Evolutionary conservation across 2,888 invertebrate species (phyloP).

Genomic region (Aromia moschata): DNA sequence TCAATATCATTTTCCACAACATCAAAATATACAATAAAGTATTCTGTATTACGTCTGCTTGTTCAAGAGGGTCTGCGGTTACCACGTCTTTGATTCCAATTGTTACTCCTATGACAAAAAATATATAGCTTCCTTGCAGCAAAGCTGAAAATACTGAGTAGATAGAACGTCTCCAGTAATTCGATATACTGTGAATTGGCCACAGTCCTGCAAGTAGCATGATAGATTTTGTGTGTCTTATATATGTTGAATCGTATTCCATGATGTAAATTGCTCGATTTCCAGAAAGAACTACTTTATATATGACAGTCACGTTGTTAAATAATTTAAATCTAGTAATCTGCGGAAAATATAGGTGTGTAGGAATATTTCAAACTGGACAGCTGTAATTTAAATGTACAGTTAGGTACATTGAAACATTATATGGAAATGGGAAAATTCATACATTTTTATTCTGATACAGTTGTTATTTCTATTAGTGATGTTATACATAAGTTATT

Average conservation of each 20-base stretch:
- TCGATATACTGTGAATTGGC: constrained; percentile 18
- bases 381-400: no score
- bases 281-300: background rate
- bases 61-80: background rate
- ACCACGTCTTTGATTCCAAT: background rate
- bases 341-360: no score
- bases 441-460: no score
- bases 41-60: background rate
- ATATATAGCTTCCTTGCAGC: background rate
- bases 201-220: constrained; percentile 15
- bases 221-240: background rate
- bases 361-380: no score
- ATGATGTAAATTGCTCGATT: background rate
- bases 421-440: no score
- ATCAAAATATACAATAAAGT: background rate
- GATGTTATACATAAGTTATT: no score
- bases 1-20: constrained; percentile 15
- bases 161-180: background rate
- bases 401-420: no score
- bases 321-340: background rate
- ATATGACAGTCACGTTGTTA: background rate
- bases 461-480: no score
- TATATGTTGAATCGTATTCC: constrained; percentile 14
- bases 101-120: constrained; percentile 2
- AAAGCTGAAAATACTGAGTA: constrained; percentile 1